These are phyloP conservation scores for Lepidurus couesii DNA, from an alignment of 1,140 invertebrate genomes.

Conservation along the genomic window DNA sequence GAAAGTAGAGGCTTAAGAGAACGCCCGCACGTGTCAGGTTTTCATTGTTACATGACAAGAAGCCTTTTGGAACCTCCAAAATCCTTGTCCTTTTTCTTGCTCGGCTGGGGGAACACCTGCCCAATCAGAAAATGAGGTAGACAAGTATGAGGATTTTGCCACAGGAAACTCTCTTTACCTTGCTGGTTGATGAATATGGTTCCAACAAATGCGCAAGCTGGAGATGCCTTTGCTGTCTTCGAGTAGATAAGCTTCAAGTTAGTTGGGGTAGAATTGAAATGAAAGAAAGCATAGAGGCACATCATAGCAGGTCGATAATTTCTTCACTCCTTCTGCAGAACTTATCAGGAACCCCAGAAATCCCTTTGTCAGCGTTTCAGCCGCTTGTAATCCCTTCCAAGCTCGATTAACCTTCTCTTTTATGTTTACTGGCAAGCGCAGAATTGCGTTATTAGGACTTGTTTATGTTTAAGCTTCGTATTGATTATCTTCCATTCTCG, in stretches of 20 bases:
- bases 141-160: not conserved
- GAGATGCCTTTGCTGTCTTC: not conserved
- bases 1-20: not conserved
- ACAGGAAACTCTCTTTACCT: not conserved
- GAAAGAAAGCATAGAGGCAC: not conserved
- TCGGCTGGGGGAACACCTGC: not conserved
- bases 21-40: constrained; percentile 2
- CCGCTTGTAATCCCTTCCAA: not conserved
- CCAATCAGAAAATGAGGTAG: not conserved
- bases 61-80: not conserved
- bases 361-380: constrained; percentile 24
- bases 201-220: not conserved
- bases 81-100: not conserved
- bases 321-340: constrained; percentile 20
- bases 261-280: not conserved
- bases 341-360: not conserved
- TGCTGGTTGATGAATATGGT: not conserved
- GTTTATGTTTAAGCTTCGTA: not conserved
- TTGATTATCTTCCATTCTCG: constrained; percentile 26
- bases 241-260: not conserved
- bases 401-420: constrained; percentile 11
- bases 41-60: not conserved
- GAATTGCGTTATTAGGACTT: not conserved
- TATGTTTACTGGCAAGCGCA: not conserved
- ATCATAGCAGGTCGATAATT: constrained; percentile 15